Evolutionary conservation across 2,113 vertebrate species (phyloP), one percentile per base, ranked within the genome.

Genomic region (Hepsetus odoe): DNA sequence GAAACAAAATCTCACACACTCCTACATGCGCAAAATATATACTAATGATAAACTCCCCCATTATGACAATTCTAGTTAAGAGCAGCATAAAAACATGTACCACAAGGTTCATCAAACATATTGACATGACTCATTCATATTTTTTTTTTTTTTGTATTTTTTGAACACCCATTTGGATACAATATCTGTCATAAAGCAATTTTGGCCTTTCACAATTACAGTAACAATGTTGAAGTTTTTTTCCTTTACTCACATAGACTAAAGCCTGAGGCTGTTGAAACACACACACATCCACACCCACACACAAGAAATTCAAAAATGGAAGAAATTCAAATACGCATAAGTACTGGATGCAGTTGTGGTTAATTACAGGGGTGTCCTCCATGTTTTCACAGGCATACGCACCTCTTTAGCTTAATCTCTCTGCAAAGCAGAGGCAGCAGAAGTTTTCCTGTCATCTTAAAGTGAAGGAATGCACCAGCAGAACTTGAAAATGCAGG

Each of bases 61-160:
- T 24, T 22, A 55, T 44, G 40, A 79, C 77, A 72, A 56, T 79
- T 74, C 46, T 49, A 67, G 44, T 80, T 77, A 76, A 64, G 33
- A 83, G 82, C 82, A 83, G 78, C 82, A 80, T 77, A 73, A 73
- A 76, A 55, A 76, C n/a, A 65, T 38, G 38, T 22, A 79, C 32
- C 73, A 80, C 40, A 83, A 58, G 68, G 32, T 61, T 22, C 20
- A 76, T 65, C 5, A 51, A 42, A 62, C 55, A 85, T 87, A 84
- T 84, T 85, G 85, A 87, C 88, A 68, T 67, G 59, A 71, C 24
- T 68, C 74, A 73, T 72, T 82, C 61, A 7, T 79, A 77, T 71
- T 51, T 72, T 77, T 82, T 53, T 78, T 86, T 70, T 81, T 80
- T 79, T 68, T 49, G 69, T 76, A 81, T 51, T 80, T 86, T 72